These are phyloP conservation scores for Natrix natrix DNA, from an alignment of 2,797 vertebrate genomes.

Conservation along the genomic window DNA sequence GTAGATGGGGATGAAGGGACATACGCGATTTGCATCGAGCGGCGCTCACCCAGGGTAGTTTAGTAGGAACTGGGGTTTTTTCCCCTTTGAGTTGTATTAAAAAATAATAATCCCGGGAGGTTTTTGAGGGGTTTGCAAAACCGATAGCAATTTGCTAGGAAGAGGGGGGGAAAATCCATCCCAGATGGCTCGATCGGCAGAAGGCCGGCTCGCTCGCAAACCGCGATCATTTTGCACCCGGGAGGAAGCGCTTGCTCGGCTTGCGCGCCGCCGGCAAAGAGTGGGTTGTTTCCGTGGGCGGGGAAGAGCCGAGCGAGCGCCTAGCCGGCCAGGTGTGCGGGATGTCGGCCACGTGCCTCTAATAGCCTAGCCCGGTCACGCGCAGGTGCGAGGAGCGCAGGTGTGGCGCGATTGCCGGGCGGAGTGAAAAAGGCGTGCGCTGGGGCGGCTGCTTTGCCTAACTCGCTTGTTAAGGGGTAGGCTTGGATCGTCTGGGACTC, in stretches of 20 bases:
- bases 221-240: not conserved
- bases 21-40: not conserved
- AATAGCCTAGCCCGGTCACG: not conserved
- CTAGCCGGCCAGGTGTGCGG: no score
- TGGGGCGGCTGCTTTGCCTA: no score
- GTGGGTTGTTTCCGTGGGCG: not conserved
- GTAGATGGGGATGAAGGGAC: not conserved
- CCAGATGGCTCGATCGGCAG: not conserved
- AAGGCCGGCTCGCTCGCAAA: no score
- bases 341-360: not conserved
- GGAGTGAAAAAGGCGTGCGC: not conserved
- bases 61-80: no score
- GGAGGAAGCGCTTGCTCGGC: not conserved
- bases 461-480: not conserved
- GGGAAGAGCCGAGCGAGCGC: not conserved
- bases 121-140: not conserved
- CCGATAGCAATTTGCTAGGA: not conserved
- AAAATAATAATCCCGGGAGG: not conserved
- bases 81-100: no score
- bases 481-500: not conserved
- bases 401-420: not conserved
- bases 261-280: not conserved
- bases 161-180: no score
- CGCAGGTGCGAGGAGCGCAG: not conserved
- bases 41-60: not conserved